Evolutionary conservation across 2,797 vertebrate species (phyloP), one percentile per base, ranked within the genome.

Genomic region (Monodelphis domestica): DNA sequence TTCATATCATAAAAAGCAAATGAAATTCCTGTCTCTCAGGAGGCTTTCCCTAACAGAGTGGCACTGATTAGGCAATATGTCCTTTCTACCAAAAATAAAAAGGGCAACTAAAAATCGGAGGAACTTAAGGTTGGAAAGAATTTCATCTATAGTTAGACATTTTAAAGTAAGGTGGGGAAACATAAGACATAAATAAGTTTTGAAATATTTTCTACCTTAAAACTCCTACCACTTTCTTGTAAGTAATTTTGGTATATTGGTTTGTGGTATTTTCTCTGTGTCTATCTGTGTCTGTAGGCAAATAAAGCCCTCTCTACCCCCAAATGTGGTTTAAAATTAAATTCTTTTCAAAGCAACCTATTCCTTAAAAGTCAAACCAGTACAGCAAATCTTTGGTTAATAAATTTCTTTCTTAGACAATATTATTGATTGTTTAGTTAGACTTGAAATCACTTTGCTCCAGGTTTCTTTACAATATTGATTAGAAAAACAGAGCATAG

Each of bases 401-500:
- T 45, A 78, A 24, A 78, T 45, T 9, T 78, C 70, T 78, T 78
- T 7, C n/a, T 78, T 24, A 10, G 56, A 89, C 90, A 70, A 51
- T 33, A 56, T 6, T 88, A 55, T 0, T 29, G 26, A 87, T 94
- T 33, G 14, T 21, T 87, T 93, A 93, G 87, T 93, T 88, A 88
- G 55, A 78, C 89, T 90, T 90, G 90, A 87, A 91, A 91, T 91
- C 51, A 54, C 53, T 90, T 91, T n/a, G 70, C 50, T 2, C 12
- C 28, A 78, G 70, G 17, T 57, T 29, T 92, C 78, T 94, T 87
- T 59, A 30, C 89, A 91, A 91, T 38, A 78, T 90, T 89, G 63
- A 87, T 52, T 87, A 56, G 87, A 78, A 91, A 91, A 93, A 88
- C 28, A 88, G 26, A 9, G 56, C 87, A 30, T 54, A 45, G 54